Evolutionary conservation across 2,888 invertebrate genomes (phyloP).

Genomic region (Stenolophus ochropezus): DNA sequence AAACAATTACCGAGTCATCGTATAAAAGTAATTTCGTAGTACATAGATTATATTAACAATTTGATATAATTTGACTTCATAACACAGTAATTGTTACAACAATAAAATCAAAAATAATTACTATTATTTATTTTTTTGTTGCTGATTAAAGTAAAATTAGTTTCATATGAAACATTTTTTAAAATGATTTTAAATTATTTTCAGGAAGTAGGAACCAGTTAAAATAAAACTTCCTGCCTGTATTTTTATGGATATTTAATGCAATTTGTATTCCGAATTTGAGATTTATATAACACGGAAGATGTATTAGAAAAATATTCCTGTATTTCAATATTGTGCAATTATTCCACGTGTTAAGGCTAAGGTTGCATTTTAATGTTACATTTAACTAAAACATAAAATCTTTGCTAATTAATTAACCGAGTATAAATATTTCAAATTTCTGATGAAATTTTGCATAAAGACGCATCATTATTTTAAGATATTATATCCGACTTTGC

Average conservation of each 20-base stretch:
- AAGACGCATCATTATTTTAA: slow-evolving; percentile 15
- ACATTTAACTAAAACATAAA: neutral
- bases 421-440: neutral
- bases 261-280: no score
- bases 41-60: neutral
- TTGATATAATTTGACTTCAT: neutral
- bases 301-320: no score
- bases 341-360: neutral
- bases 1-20: neutral
- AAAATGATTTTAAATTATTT: no score
- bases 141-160: neutral
- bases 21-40: neutral
- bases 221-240: no score
- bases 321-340: neutral
- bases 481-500: neutral
- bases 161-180: no score
- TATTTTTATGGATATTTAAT: no score
- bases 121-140: neutral
- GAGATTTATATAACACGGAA: no score
- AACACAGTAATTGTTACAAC: neutral
- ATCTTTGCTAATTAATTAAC: neutral
- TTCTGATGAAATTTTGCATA: slow-evolving; percentile 17
- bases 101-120: neutral
- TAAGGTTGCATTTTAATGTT: neutral
- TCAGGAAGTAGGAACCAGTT: no score